A percentile compares a stretch with the other conserved stretches of the same genome.
phyloP scores from a whole-genome alignment of 53 echinoderm and acorn worm genomes.

The Glandiceps talaboti region DNA sequence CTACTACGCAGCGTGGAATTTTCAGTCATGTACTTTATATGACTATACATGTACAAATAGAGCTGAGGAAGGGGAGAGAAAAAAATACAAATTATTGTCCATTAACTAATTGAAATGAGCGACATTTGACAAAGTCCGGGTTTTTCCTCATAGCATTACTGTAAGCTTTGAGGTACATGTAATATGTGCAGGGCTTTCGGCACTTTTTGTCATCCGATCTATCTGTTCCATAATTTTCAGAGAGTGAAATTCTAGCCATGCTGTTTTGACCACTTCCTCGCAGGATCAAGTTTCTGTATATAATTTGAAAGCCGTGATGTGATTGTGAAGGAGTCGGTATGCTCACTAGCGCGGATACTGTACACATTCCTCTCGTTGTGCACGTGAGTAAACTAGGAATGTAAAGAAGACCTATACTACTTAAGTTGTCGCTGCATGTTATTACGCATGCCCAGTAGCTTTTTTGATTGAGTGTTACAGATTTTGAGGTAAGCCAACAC shows the following conservation, averaged over 20 bases:
- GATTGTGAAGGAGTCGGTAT: not conserved
- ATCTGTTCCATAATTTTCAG: not conserved
- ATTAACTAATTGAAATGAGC: no score
- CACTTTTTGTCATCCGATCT: not conserved
- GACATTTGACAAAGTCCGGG: no score
- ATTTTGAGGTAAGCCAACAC: not conserved
- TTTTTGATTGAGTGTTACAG: not conserved
- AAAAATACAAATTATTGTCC: no score
- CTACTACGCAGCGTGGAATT: no score
- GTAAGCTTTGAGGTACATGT: no score
- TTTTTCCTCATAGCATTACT: no score
- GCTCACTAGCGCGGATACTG: not conserved
- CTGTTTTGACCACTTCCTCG: slow-evolving; percentile 1
- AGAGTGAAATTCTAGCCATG: not conserved
- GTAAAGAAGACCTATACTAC: not conserved
- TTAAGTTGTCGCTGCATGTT: not conserved
- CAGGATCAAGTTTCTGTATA: not conserved
- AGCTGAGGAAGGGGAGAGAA: no score
- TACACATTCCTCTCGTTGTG: not conserved
- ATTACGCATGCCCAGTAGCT: not conserved
- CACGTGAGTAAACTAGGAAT: not conserved
- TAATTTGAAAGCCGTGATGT: not conserved
- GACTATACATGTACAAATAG: no score
- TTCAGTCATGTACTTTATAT: no score
- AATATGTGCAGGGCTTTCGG: not conserved